Conservation (phyloP, 2,797 vertebrate species). For the Saxicola maurus region DNA sequence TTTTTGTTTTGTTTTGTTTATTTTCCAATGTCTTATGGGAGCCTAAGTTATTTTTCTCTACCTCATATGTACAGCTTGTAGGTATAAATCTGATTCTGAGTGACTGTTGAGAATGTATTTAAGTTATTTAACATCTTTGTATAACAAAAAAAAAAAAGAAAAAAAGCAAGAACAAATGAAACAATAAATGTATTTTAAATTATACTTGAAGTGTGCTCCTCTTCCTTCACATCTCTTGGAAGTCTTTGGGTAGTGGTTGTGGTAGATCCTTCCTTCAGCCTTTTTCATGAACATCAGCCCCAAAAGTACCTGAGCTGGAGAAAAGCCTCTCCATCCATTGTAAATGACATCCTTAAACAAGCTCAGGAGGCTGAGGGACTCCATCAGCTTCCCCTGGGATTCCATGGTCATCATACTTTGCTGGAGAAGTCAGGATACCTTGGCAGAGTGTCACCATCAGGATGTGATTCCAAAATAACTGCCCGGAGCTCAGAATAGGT, state of each 20-base stretch:
- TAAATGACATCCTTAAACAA: not conserved
- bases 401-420: not conserved
- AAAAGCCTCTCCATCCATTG: not conserved
- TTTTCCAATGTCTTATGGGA: slow-evolving; percentile 88
- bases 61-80: slow-evolving; percentile 99
- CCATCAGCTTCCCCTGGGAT: not conserved
- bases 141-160: slow-evolving; percentile 79
- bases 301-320: not conserved
- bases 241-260: not conserved
- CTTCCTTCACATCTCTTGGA: not conserved
- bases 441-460: not conserved
- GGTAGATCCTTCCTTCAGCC: not conserved
- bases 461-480: not conserved
- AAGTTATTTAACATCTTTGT: slow-evolving; percentile 99
- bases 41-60: slow-evolving; percentile 98
- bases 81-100: slow-evolving; percentile 95
- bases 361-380: not conserved
- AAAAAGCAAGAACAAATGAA: slow-evolving; percentile 94
- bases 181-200: slow-evolving; percentile 99
- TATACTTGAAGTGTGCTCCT: slow-evolving; percentile 57
- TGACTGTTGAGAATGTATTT: slow-evolving; percentile 99
- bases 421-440: not conserved
- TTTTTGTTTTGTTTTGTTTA: slow-evolving; percentile 51
- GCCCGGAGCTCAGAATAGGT: not conserved
- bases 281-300: not conserved